Conservation (phyloP, 2,113 vertebrate species). For the Grantiella picta region DNA sequence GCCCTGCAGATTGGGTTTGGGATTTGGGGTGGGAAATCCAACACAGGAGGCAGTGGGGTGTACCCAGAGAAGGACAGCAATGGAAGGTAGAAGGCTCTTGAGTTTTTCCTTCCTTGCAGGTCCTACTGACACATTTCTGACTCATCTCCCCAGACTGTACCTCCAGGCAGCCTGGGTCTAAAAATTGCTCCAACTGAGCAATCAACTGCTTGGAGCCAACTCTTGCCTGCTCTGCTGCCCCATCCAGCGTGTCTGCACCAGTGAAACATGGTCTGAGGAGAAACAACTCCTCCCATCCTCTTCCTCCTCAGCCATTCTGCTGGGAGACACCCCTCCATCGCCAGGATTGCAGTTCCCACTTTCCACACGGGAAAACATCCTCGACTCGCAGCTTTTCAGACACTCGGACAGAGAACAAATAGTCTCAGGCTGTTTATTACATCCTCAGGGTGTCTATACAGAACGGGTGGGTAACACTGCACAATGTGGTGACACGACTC, state of each 20-base stretch:
- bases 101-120: background rate
- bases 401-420: background rate
- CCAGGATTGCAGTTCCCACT: rapidly evolving
- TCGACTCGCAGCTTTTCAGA: background rate
- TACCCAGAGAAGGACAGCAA: background rate
- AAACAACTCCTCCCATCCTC: background rate
- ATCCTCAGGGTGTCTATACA: constrained; percentile 20
- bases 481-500: background rate
- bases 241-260: background rate
- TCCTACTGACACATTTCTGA: background rate
- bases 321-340: background rate
- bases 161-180: background rate
- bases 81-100: background rate
- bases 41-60: background rate
- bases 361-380: too few relatives aligned
- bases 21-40: background rate
- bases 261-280: background rate
- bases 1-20: background rate
- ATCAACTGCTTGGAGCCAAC: background rate
- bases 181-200: background rate
- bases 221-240: background rate
- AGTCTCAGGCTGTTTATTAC: constrained; percentile 59
- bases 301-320: background rate
- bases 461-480: background rate
- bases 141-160: background rate